Percentiles rank a stretch among this genome's conserved stretches.
phyloP scores from a whole-genome alignment of 2,113 vertebrate genomes.

The Pteropus alecto region DNA sequence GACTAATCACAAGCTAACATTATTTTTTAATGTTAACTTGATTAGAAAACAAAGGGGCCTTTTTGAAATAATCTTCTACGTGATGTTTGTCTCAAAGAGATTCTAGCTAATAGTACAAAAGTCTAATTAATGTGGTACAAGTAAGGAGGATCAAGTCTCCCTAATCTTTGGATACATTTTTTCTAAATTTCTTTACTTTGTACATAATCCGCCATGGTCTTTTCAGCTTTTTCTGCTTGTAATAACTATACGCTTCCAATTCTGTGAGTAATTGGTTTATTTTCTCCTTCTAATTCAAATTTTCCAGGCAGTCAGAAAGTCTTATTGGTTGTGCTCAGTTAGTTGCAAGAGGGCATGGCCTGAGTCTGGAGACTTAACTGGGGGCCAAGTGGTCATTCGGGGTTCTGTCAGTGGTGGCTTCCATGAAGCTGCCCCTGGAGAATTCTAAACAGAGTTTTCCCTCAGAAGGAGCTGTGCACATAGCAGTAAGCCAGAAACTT shows the following conservation, averaged over 20 bases:
- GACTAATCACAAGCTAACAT: background rate
- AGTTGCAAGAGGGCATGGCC: background rate
- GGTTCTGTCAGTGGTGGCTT: background rate
- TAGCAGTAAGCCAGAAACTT: background rate
- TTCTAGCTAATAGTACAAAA: background rate
- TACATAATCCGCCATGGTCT: background rate
- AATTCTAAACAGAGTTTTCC: background rate
- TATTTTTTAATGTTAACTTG: background rate
- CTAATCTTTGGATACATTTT: background rate
- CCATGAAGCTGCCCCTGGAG: background rate
- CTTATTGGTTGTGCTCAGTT: background rate
- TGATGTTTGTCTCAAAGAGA: background rate
- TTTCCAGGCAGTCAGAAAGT: slow-evolving; percentile 44
- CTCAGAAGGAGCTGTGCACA: background rate
- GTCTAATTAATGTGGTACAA: background rate
- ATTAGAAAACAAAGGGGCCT: background rate
- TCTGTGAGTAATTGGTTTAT: slow-evolving; percentile 17
- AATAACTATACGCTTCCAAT: background rate
- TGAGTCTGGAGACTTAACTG: background rate
- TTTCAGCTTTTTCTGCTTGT: background rate
- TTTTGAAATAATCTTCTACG: slow-evolving; percentile 31
- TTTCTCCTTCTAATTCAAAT: slow-evolving; percentile 35
- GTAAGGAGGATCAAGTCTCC: background rate
- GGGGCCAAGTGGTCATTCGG: background rate
- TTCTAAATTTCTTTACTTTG: background rate